Evolutionary conservation across 2,113 vertebrate species (phyloP).

Genomic region (Phylloscopus trochilus): DNA sequence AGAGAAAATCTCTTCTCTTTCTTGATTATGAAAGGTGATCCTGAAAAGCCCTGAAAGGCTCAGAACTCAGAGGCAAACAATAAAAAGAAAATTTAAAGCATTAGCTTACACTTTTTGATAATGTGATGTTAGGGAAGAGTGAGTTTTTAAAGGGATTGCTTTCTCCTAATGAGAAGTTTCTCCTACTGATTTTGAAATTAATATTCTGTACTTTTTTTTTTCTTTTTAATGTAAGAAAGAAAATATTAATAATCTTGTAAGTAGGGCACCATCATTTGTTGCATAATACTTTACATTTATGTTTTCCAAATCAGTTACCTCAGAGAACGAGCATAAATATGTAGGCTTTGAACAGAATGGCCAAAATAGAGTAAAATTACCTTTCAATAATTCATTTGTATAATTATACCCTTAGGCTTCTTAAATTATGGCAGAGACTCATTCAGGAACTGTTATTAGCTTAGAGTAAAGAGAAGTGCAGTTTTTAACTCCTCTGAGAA

Average conservation of each 20-base stretch:
- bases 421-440: neutral
- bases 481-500: neutral
- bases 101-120: neutral
- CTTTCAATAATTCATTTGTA: conserved; percentile 26
- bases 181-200: neutral
- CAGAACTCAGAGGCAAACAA: neutral
- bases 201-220: neutral
- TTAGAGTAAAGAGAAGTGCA: neutral
- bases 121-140: neutral
- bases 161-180: neutral
- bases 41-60: neutral
- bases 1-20: neutral
- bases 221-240: neutral
- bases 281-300: neutral
- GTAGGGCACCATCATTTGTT: neutral
- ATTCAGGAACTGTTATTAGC: neutral
- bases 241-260: neutral
- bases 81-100: neutral
- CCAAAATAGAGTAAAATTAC: neutral
- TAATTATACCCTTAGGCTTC: conserved; percentile 20
- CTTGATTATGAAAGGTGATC: neutral
- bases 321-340: neutral
- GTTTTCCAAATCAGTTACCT: neutral
- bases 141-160: neutral
- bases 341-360: neutral